Conservation (phyloP, 1,140 invertebrate species). For the Pogonomyrmex barbatus region DNA sequence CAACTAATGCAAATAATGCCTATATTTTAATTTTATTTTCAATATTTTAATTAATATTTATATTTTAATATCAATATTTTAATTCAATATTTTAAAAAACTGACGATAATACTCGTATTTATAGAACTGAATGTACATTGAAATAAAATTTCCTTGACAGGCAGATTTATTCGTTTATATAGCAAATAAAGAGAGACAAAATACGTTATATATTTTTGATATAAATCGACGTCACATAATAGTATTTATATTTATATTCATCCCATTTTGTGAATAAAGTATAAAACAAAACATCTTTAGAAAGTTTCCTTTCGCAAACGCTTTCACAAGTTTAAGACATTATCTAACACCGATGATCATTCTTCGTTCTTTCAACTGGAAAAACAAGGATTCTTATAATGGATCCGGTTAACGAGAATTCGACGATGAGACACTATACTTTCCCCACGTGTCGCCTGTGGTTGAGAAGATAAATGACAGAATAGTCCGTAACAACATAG, state of each 20-base stretch:
- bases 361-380: slow-evolving; percentile 2
- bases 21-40: neutral
- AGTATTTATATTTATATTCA: neutral
- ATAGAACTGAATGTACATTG: neutral
- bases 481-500: neutral
- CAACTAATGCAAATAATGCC: neutral
- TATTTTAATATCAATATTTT: no score
- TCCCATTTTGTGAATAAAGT: neutral
- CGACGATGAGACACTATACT: neutral
- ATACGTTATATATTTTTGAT: slow-evolving; percentile 14
- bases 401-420: slow-evolving; percentile 40
- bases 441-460: slow-evolving; percentile 32
- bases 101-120: neutral
- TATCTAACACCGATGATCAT: slow-evolving; percentile 5
- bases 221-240: slow-evolving; percentile 4
- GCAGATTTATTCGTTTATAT: neutral
- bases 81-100: neutral
- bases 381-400: neutral
- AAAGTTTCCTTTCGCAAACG: neutral
- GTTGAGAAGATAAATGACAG: slow-evolving; percentile 22
- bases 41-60: slow-evolving; percentile 14
- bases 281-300: neutral
- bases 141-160: slow-evolving; percentile 5
- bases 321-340: slow-evolving; percentile 7
- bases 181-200: neutral